A percentile compares a stretch with the other conserved stretches of the same genome.
Conservation (phyloP, 1,140 invertebrate genomes). For the Cherax destructor region DNA sequence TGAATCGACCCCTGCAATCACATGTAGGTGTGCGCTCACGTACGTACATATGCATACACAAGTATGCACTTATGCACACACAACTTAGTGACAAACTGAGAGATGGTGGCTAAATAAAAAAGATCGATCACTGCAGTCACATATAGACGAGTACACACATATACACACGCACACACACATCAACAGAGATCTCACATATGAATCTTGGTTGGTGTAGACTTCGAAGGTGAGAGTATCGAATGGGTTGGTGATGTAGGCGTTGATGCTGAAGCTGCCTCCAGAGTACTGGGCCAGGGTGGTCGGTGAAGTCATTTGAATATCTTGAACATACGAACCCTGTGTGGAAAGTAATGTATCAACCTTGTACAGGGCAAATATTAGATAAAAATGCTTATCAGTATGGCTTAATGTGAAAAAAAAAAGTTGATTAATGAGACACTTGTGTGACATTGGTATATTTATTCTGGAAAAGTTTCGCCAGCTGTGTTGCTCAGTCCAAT, state of each 20-base stretch:
- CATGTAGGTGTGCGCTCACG: not conserved
- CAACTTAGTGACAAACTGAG: no score
- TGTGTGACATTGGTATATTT: no score
- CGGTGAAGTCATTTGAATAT: not conserved
- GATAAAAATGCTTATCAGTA: no score
- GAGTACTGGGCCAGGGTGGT: not conserved
- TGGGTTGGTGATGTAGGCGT: constrained; percentile 36
- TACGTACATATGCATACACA: not conserved
- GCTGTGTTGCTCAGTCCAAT: no score
- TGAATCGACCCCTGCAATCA: not conserved
- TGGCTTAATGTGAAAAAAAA: no score
- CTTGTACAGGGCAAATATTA: no score
- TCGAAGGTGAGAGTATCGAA: constrained; percentile 23
- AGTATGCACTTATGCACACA: no score
- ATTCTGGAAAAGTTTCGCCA: no score
- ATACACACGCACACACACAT: not conserved
- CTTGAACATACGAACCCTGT: not conserved
- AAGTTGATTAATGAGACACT: no score
- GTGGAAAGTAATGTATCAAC: not conserved
- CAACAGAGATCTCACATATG: constrained; percentile 2
- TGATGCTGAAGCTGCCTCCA: constrained; percentile 28
- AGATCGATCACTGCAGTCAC: no score
- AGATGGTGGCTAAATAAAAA: no score
- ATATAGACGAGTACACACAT: not conserved
- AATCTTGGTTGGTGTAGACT: constrained; percentile 11